phyloP scores from a whole-genome alignment of 53 echinoderm and acorn worm genomes.

The Holothuria scabra region DNA sequence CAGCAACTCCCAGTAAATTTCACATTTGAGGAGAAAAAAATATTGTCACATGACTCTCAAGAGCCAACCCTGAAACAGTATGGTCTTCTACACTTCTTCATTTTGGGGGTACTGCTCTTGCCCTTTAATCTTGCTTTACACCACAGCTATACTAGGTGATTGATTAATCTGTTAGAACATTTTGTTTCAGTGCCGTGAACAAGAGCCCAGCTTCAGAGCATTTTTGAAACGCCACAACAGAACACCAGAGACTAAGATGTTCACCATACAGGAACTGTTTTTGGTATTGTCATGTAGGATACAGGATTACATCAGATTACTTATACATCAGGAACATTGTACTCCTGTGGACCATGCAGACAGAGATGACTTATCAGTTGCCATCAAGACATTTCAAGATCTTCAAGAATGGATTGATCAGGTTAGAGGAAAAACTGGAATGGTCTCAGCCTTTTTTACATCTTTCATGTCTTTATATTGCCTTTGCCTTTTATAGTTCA shows the following conservation, averaged over 20 bases:
- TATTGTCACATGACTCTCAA: too few species aligned
- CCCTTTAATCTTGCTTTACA: neutral
- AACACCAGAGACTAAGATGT: conserved; percentile 75
- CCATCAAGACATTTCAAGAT: conserved; percentile 70
- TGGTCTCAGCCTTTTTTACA: too few species aligned
- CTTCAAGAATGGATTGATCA: conserved; percentile 78
- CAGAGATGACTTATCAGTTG: conserved; percentile 68
- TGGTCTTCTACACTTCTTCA: too few species aligned
- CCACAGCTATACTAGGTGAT: neutral
- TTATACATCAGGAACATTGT: conserved; percentile 73
- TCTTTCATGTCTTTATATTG: too few species aligned
- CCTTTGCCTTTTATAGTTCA: too few species aligned
- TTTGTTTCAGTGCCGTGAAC: conserved; percentile 81
- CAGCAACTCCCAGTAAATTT: too few species aligned
- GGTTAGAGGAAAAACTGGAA: conserved; percentile 49
- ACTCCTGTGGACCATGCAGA: conserved; percentile 88
- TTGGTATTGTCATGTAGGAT: conserved; percentile 78
- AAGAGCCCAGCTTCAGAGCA: conserved; percentile 86
- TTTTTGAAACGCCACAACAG: conserved; percentile 80
- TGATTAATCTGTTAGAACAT: neutral
- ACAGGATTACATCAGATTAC: conserved; percentile 74
- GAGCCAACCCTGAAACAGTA: too few species aligned
- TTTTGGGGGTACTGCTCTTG: neutral
- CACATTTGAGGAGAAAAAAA: too few species aligned
- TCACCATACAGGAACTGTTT: conserved; percentile 78